Base-by-base conservation (phyloP, 2,113 vertebrate genomes). In the Pedionomus torquatus region DNA sequence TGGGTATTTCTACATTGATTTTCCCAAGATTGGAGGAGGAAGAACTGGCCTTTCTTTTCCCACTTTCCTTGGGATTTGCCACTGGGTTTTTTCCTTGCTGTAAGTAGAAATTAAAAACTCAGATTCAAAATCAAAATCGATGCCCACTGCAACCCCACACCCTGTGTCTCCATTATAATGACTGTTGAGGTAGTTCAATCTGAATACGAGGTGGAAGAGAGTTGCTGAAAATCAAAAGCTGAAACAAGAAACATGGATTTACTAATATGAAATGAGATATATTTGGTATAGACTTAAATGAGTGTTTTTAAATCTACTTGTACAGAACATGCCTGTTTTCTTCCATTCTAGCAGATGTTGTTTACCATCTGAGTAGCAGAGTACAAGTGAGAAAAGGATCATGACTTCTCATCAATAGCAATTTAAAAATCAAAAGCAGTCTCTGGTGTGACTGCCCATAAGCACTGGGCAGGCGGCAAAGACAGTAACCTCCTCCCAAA, bases 351-450 rank as follows among this genome's bases (percentile, higher is more conserved):
- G 57, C 33, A 61, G 37, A 78, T 88, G 18, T 31, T 92, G 71
- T 90, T 81, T 95, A 82, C 44, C 13, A 71, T 68, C 64, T 61
- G 44, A 72, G 43, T 70, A 75, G 65, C 44, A 91, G 35, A 66
- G 28, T 39, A n/a, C 35, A 86, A 54, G 19, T 52, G 26, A 83
- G 61, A 81, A 87, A 89, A 83, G 19, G 61, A 87, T 65, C 37
- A 20, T 4, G 41, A 61, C 44, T 94, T 81, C 26, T 66, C 61
- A 66, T 57, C 57, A 87, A 64, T 3, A 78, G 54, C 6, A 66
- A 89, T 68, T 79, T 35, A 86, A 91, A 95, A 96, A 82, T 17
- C 41, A 75, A 63, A 52, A 78, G 57, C 37, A 74, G 28, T 21
- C 12, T 66, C 52, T 52, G 28, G 14, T 37, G 48, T 35, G 48